These are phyloP conservation scores for Halisarca cf. caerulea DNA, from an alignment of 37 sponge, comb jelly and placozoan genomes.

Conservation along the genomic window DNA sequence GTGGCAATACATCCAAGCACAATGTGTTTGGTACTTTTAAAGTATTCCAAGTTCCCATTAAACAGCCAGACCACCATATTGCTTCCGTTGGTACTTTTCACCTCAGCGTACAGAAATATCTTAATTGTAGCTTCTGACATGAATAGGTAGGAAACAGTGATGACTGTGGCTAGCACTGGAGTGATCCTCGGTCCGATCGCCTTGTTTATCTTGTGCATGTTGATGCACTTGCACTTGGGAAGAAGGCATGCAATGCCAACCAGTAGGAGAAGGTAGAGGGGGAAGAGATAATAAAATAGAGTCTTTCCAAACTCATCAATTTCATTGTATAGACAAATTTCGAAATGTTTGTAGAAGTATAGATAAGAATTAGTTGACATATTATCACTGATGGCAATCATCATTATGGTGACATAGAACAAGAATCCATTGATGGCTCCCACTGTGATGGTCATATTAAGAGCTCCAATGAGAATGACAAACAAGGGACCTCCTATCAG, in stretches of 20 bases:
- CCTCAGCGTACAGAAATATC: not conserved
- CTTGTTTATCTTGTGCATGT: slow-evolving; percentile 6
- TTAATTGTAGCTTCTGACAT: not conserved
- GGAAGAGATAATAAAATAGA: slow-evolving; percentile 38
- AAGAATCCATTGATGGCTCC: slow-evolving; percentile 43
- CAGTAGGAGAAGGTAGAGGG: slow-evolving; percentile 31
- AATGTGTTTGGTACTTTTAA: slow-evolving; percentile 9
- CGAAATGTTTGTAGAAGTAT: no score
- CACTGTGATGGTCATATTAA: slow-evolving; percentile 30
- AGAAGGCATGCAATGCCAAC: not conserved
- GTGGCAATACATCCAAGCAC: slow-evolving; percentile 1
- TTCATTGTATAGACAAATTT: slow-evolving; percentile 41
- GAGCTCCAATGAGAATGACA: slow-evolving; percentile 5
- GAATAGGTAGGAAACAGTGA: slow-evolving; percentile 22
- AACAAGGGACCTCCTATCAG: slow-evolving; percentile 31
- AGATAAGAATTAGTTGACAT: no score
- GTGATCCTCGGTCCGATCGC: slow-evolving; percentile 8
- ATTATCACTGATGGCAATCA: not conserved
- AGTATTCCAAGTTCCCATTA: slow-evolving; percentile 24
- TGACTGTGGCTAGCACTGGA: slow-evolving; percentile 36
- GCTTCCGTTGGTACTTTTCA: not conserved
- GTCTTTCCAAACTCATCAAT: slow-evolving; percentile 29
- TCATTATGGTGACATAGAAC: slow-evolving; percentile 43
- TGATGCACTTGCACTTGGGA: slow-evolving; percentile 1
- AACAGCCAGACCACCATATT: slow-evolving; percentile 8